Percentiles rank a stretch among this genome's conserved stretches.
Conservation (phyloP, 2,797 vertebrate genomes). For the Phalanger gymnotis region DNA sequence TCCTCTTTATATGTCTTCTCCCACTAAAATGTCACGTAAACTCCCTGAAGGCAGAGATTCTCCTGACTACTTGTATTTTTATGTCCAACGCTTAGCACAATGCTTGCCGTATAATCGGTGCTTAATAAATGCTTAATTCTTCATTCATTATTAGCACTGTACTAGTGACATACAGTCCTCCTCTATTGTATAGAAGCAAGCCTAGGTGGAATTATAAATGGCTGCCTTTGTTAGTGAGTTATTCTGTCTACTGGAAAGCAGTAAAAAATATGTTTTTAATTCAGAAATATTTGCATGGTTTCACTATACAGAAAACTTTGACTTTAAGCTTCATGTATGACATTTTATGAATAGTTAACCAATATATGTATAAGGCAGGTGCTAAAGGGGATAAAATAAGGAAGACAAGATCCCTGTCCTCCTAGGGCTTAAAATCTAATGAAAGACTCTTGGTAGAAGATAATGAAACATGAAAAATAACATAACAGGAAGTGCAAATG, state of each 20-base stretch:
- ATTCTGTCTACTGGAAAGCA: background rate
- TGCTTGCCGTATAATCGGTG: background rate
- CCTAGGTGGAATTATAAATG: background rate
- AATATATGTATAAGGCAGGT: slow-evolving; percentile 29
- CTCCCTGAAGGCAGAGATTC: background rate
- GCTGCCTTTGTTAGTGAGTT: background rate
- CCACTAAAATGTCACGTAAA: background rate
- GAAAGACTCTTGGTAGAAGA: background rate
- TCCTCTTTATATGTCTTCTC: background rate
- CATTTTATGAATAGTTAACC: background rate
- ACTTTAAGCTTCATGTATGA: background rate
- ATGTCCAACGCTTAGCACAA: background rate
- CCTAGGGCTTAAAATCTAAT: background rate
- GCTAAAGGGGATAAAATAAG: slow-evolving; percentile 68
- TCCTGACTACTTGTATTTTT: background rate
- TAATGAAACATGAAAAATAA: background rate
- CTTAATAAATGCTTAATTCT: background rate
- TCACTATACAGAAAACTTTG: background rate
- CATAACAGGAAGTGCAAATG: background rate
- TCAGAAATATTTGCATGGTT: background rate
- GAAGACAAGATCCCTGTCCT: slow-evolving; percentile 38
- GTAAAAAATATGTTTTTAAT: background rate
- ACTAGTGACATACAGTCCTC: background rate
- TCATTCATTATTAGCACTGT: background rate
- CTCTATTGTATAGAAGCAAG: background rate